These are phyloP conservation scores for Caenorhabditis imperialis DNA, from an alignment of 2,888 invertebrate species.

Conservation along the genomic window DNA sequence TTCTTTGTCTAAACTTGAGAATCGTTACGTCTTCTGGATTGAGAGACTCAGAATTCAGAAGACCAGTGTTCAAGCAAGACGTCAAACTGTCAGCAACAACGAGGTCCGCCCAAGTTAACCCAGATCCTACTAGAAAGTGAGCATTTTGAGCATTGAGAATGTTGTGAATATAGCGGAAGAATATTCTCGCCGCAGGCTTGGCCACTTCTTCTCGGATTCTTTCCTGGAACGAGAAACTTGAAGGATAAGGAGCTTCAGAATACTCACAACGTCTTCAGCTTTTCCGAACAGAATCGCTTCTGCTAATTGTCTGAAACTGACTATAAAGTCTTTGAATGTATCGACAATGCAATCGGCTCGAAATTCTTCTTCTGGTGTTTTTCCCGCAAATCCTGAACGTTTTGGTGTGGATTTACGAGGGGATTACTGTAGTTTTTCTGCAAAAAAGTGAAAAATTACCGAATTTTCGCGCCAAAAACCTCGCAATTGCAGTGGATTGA, in stretches of 20 bases:
- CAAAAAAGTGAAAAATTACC: neutral
- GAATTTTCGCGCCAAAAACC: conserved; percentile 26
- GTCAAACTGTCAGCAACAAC: conserved; percentile 34
- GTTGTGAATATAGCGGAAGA: too few relatives aligned
- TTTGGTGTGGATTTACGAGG: neutral
- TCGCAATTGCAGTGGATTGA: conserved; percentile 12
- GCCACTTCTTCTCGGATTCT: conserved; percentile 7
- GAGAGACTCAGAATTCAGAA: too few relatives aligned
- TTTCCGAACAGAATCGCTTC: conserved; percentile 2
- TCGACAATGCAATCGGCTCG: conserved; percentile 2
- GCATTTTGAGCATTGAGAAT: conserved; percentile 15
- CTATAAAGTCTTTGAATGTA: conserved; percentile 10
- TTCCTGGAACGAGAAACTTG: conserved; percentile 1
- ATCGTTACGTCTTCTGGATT: conserved; percentile 1
- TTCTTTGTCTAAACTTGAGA: conserved; percentile 10
- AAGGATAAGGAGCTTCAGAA: too few relatives aligned
- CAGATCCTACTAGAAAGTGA: conserved; percentile 26
- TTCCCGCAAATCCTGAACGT: conserved; percentile 15
- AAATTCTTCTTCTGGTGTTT: conserved; percentile 15
- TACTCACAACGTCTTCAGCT: too few relatives aligned
- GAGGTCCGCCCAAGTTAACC: conserved; percentile 35
- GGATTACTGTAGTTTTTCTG: neutral
- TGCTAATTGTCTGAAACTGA: neutral
- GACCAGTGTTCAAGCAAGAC: conserved; percentile 13
- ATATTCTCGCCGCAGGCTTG: conserved; percentile 9